Base-by-base conservation (phyloP, 2,797 vertebrate genomes). In the Pachyuromys duprasi region DNA sequence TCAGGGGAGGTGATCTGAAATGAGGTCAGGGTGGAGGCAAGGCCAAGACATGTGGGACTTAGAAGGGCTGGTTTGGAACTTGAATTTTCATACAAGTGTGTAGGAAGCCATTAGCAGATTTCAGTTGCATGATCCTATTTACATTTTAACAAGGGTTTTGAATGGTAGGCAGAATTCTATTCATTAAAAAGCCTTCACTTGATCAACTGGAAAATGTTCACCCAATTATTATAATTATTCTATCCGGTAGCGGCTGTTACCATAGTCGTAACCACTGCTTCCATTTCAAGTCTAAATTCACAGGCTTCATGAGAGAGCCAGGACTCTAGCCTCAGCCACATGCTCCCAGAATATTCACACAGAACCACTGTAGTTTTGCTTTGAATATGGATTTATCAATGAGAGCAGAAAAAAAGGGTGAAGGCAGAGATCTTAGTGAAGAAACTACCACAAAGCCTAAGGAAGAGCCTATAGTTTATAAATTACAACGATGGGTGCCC, bases 61-160 rank as follows among this genome's bases (percentile, higher is more conserved):
- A 53, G n/a, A 70, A 28, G 26, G 2, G 8, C 20, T 81, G 15
- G 24, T 78, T 88, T 79, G 26, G 33, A 75, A 31, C 49, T 69
- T 75, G 63, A 74, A 70, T 80, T 87, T 90, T 72, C 62, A 60
- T 57, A 60, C 26, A 69, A 90, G 20, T 36, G 83, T 42, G 39
- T n/a, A 8, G 63, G 33, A 89, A 93, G 53, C 22, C 42, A 28
- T 11, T 62, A 70, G 33, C 65, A 62, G 33, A 70, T 86, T 72
- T 78, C 22, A 90, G 39, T 62, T 65, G 60, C 31, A 74, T 87
- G 72, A 31, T 31, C 95, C 91, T 88, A 94, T n/a, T 76, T 87
- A 42, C 5, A 65, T 81, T 69, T 72, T 89, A 72, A 76, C 63
- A 67, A 53, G 75, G 84, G 3, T 65, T 82, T 75, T 96, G 70